These are phyloP conservation scores for Eudemis profundana DNA, from an alignment of 2,888 invertebrate genomes.

Conservation along the genomic window DNA sequence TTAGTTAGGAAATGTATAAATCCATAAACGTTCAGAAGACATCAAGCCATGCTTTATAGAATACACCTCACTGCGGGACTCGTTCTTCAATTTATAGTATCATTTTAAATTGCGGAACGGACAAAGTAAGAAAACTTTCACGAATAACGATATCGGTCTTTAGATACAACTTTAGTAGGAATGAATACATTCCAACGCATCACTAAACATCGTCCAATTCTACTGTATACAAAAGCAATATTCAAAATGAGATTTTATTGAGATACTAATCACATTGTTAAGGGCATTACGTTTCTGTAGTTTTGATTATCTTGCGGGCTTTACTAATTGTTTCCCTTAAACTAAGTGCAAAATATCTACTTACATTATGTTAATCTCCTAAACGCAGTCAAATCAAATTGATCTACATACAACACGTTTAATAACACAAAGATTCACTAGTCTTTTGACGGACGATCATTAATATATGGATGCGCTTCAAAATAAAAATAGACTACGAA, in stretches of 20 bases:
- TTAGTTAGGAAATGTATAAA: too few species aligned
- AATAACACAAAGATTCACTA: slow-evolving; percentile 51
- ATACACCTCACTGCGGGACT: too few species aligned
- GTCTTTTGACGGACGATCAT: too few species aligned
- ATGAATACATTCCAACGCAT: background rate
- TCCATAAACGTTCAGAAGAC: too few species aligned
- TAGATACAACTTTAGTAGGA: background rate
- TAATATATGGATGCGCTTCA: too few species aligned
- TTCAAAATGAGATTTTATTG: slow-evolving; percentile 37
- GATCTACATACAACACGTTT: slow-evolving; percentile 65
- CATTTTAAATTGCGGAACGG: too few species aligned
- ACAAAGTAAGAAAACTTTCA: background rate
- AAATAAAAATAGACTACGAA: background rate
- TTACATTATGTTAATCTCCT: slow-evolving; percentile 78
- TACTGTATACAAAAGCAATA: slow-evolving; percentile 37
- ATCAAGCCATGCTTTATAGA: too few species aligned
- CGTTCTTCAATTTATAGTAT: too few species aligned
- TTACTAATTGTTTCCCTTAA: slow-evolving; percentile 62
- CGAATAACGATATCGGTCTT: background rate
- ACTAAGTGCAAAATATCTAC: slow-evolving; percentile 73
- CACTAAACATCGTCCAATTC: slow-evolving; percentile 4
- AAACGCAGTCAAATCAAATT: slow-evolving; percentile 79
- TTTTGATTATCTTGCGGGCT: slow-evolving; percentile 45
- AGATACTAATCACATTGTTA: slow-evolving; percentile 43
- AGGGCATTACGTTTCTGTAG: slow-evolving; percentile 39